Conservation (phyloP, 2,888 invertebrate genomes). For the Osedax frankpressi region DNA sequence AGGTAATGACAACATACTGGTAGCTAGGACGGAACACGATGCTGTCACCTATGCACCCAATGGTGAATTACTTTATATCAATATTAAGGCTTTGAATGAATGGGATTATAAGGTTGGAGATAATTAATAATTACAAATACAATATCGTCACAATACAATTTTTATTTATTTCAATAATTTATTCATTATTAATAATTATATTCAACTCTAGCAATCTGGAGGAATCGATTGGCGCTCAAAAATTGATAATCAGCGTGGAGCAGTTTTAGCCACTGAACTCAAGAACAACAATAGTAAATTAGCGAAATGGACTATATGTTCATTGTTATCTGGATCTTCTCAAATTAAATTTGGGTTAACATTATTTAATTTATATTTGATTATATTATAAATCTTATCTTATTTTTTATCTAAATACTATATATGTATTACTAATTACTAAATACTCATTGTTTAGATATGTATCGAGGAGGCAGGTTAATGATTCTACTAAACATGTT, state of each 20-base stretch:
- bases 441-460: constrained; percentile 51
- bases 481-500: constrained; percentile 88
- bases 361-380: neutral
- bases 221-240: constrained; percentile 98
- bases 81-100: constrained; percentile 93
- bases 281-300: constrained; percentile 98
- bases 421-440: too few species aligned
- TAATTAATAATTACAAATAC: neutral
- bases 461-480: constrained; percentile 83
- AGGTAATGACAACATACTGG: constrained; percentile 76
- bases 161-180: too few species aligned
- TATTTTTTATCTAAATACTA: too few species aligned
- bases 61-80: constrained; percentile 78
- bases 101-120: constrained; percentile 76
- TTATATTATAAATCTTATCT: neutral
- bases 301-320: constrained; percentile 90
- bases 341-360: constrained; percentile 80
- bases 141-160: neutral
- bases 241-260: constrained; percentile 89
- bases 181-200: neutral
- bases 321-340: constrained; percentile 84
- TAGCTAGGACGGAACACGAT: constrained; percentile 91
- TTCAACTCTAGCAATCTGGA: constrained; percentile 66
- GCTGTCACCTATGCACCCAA: constrained; percentile 57
- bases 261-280: constrained; percentile 91